Evolutionary conservation across 2,888 invertebrate species (phyloP).

Genomic region (Bombyx huttoni): DNA sequence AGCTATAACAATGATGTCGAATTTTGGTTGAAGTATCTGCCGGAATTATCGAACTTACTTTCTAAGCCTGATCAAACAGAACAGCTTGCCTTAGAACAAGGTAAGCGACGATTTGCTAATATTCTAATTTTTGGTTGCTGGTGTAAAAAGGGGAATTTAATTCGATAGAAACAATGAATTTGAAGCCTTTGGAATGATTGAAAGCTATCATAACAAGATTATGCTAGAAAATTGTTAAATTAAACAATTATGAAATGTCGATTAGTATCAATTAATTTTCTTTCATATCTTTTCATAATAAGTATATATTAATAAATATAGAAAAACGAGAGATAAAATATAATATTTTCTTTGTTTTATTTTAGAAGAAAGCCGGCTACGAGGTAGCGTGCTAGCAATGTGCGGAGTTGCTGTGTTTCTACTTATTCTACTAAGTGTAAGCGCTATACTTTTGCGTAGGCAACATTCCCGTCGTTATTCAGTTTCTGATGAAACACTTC

Average conservation of each 20-base stretch:
- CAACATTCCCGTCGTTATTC: slow-evolving; percentile 31
- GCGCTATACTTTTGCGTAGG: slow-evolving; percentile 62
- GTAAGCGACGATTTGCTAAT: slow-evolving; percentile 13
- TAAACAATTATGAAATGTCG: no score
- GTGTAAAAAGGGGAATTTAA: no score
- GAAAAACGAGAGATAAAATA: not conserved
- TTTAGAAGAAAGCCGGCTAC: slow-evolving; percentile 56
- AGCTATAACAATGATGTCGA: slow-evolving; percentile 30
- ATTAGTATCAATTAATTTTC: no score
- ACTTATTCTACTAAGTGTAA: slow-evolving; percentile 58
- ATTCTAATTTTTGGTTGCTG: no score
- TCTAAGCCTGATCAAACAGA: slow-evolving; percentile 32
- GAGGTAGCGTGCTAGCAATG: slow-evolving; percentile 75
- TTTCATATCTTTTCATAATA: no score
- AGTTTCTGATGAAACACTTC: slow-evolving; percentile 23
- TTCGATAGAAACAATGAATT: no score
- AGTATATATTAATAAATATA: no score
- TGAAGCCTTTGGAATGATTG: no score
- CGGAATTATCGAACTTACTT: slow-evolving; percentile 30
- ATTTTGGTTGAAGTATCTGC: slow-evolving; percentile 62
- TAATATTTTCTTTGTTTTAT: slow-evolving; percentile 8
- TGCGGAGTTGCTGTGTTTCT: slow-evolving; percentile 67
- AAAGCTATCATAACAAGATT: no score
- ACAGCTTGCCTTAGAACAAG: slow-evolving; percentile 31
- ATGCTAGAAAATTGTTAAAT: no score